A percentile compares a stretch with the other conserved stretches of the same genome.
These are phyloP conservation scores for Aurelia aurita complex sp. Pacific DNA, from an alignment of 30 jellyfish, hydroid and myxozoan species.

Conservation along the genomic window DNA sequence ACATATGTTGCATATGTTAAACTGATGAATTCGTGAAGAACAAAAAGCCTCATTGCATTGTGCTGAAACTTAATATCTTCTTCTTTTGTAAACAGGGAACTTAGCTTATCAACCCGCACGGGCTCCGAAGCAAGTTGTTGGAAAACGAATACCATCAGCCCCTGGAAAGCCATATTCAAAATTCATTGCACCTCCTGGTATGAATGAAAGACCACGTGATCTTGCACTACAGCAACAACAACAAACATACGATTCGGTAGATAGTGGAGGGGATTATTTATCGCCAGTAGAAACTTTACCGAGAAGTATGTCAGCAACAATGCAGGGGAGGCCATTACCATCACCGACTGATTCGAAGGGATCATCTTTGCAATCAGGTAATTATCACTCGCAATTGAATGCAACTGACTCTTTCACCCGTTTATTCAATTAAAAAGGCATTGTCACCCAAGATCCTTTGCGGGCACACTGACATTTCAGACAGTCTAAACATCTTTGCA, in stretches of 20 bases:
- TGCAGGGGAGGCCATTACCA: conserved; percentile 61
- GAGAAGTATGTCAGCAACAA: conserved; percentile 11
- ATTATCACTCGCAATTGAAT: background rate
- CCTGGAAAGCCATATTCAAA: conserved; percentile 46
- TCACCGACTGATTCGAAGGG: conserved; percentile 45
- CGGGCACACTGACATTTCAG: too few relatives aligned
- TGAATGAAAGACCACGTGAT: conserved; percentile 36
- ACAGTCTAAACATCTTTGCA: background rate
- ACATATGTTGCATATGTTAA: too few relatives aligned
- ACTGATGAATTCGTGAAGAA: too few relatives aligned
- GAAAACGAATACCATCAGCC: conserved; percentile 49
- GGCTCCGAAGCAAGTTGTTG: conserved; percentile 37
- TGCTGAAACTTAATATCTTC: background rate
- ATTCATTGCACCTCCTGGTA: conserved; percentile 25
- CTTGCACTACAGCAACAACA: conserved; percentile 15
- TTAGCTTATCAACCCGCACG: conserved; percentile 33
- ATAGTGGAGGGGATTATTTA: conserved; percentile 34
- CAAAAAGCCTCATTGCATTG: too few relatives aligned
- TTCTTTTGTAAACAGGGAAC: conserved; percentile 21
- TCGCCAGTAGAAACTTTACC: conserved; percentile 28
- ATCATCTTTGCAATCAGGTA: background rate
- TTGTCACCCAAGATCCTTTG: too few relatives aligned
- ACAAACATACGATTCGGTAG: conserved; percentile 6
- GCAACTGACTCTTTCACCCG: too few relatives aligned
- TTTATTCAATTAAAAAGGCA: too few relatives aligned